Conservation (phyloP, 2,797 vertebrate genomes). For the Gymnopithys bicolor region DNA sequence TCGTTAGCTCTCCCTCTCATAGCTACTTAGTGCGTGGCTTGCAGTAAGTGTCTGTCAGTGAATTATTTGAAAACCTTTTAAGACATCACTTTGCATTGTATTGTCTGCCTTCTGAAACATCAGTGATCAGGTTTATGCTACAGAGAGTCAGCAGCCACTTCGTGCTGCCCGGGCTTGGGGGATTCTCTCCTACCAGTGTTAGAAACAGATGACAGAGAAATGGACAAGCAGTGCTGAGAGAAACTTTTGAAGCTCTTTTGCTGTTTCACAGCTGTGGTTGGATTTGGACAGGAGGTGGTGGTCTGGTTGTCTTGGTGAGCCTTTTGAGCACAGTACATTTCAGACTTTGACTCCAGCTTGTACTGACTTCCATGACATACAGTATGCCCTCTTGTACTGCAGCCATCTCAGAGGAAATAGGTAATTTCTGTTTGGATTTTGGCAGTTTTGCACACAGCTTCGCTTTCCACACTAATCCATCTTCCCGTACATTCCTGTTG, state of each 20-base stretch:
- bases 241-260: neutral
- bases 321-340: neutral
- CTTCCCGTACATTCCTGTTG: constrained; percentile 72
- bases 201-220: neutral
- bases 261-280: neutral
- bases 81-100: neutral
- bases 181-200: neutral
- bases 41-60: neutral
- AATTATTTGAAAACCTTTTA: neutral
- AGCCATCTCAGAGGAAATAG: constrained; percentile 66
- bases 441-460: constrained; percentile 76
- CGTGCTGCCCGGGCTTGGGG: neutral
- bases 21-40: neutral
- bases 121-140: neutral
- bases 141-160: neutral
- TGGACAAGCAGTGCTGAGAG: neutral
- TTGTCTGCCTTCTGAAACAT: neutral
- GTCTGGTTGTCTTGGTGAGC: neutral
- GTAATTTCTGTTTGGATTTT: constrained; percentile 61
- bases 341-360: constrained; percentile 59
- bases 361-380: constrained; percentile 38
- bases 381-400: constrained; percentile 67
- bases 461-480: constrained; percentile 72
- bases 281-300: constrained; percentile 9
- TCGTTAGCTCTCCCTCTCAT: neutral